Evolutionary conservation across 2,113 vertebrate species (phyloP).

Genomic region (cat (Felis catus)): DNA sequence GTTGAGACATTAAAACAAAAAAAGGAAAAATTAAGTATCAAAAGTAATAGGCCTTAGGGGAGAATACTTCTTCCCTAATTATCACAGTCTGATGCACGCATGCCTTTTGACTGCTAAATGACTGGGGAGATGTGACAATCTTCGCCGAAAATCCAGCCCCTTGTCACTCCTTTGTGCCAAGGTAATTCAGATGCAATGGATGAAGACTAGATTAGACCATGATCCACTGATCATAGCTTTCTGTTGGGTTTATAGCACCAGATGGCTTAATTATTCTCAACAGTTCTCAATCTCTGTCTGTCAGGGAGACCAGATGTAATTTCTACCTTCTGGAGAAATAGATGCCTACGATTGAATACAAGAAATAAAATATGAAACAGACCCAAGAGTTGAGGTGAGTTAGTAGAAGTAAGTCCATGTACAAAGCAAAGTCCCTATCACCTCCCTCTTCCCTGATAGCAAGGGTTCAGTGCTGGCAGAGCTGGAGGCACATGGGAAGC

Average conservation of each 20-base stretch:
- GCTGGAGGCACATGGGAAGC: not conserved
- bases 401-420: not conserved
- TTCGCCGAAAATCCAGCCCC: not conserved
- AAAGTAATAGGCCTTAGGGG: not conserved
- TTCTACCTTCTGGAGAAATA: slow-evolving; percentile 65
- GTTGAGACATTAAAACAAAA: slow-evolving; percentile 23
- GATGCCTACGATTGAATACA: not conserved
- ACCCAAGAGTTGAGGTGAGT: not conserved
- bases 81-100: not conserved
- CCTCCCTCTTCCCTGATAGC: no score
- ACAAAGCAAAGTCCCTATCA: not conserved
- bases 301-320: slow-evolving; percentile 44
- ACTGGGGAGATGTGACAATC: not conserved
- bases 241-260: slow-evolving; percentile 10
- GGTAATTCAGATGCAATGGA: slow-evolving; percentile 24
- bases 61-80: not conserved
- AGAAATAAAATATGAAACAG: slow-evolving; percentile 48
- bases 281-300: slow-evolving; percentile 68
- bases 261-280: slow-evolving; percentile 53
- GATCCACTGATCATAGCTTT: slow-evolving; percentile 63
- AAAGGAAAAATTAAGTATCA: not conserved
- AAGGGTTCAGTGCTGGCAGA: no score
- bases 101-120: slow-evolving; percentile 44
- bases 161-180: slow-evolving; percentile 45
- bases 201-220: slow-evolving; percentile 19